Evolutionary conservation across 2,113 vertebrate genomes (phyloP), one percentile per base, ranked within the genome.

Genomic region (Prochilodus magdalenae): DNA sequence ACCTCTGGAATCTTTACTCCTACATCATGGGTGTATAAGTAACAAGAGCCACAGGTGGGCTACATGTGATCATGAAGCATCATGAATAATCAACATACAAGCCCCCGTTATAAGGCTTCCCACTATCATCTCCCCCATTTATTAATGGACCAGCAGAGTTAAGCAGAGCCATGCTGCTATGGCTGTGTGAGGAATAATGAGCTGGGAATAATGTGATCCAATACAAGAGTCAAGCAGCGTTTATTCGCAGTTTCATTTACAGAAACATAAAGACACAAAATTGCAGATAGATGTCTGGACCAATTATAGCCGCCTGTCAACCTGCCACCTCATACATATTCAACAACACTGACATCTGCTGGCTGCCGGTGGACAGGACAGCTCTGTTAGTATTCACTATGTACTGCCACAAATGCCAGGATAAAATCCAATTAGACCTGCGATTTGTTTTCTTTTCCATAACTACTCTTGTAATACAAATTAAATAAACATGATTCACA

Each of bases 321-420:
- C 36, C 36, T 11, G 11, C 2, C 33, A 7, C 6, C 66, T 83
- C 73, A 82, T 82, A 22, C 73, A 77, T 72, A 83, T 83, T 83
- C 81, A 77, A 77, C 81, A 83, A 63, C 26, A 77, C 40, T 77
- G 74, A 71, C 66, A 72, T 83, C 74, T 76, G 67, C 75, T 76
- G 80, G 80, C 47, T 36, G 75, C 24, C 29, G 40, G 36, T 72
- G 55, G 55, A 47, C 74, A 65, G 60, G 60, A 40, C 57, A 26
- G 57, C 22, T 1, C 18, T 1, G 30, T 69, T 69, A 40, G 65
- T 69, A 69, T 69, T 24, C 53, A 71, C 55, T 57, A 47, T 70
- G 55, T 75, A 51, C 14, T 47, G 33, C 74, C 49, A 71, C 40
- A 77, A 77, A 77, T 55, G 55, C 72, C 74, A 83, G 63, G 72